phyloP scores from a whole-genome alignment of 2,113 vertebrate species.

The Pomatorhinus ruficollis region DNA sequence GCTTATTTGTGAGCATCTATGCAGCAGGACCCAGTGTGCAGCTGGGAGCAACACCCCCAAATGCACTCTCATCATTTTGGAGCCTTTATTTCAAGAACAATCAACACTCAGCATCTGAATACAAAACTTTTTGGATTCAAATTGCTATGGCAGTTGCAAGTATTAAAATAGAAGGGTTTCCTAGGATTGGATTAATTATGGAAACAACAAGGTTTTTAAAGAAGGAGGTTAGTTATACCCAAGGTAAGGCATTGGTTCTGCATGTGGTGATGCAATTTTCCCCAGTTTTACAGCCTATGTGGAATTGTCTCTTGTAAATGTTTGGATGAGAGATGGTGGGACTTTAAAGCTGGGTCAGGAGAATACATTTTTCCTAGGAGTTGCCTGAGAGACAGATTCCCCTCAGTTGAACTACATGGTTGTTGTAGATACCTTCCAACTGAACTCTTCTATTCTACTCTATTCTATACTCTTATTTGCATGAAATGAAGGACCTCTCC shows the following conservation, averaged over 20 bases:
- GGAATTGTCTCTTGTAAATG: neutral
- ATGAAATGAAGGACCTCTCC: neutral
- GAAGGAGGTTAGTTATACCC: neutral
- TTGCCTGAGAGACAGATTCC: neutral
- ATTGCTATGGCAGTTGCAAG: neutral
- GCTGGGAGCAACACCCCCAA: neutral
- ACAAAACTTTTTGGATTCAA: neutral
- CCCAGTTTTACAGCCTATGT: neutral
- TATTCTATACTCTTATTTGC: neutral
- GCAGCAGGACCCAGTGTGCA: neutral
- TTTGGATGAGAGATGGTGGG: neutral
- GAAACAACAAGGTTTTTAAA: neutral
- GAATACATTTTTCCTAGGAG: neutral
- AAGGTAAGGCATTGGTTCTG: neutral
- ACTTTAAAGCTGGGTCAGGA: neutral
- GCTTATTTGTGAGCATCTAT: neutral
- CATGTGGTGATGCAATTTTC: neutral
- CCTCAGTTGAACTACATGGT: neutral
- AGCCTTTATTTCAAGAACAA: neutral
- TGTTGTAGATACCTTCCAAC: neutral
- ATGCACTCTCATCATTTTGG: accelerated
- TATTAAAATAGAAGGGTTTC: neutral
- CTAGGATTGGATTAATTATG: neutral
- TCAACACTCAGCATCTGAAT: neutral
- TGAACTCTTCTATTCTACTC: neutral